Evolutionary conservation across 2,113 vertebrate species (phyloP).

Genomic region (Puntigrus tetrazona): DNA sequence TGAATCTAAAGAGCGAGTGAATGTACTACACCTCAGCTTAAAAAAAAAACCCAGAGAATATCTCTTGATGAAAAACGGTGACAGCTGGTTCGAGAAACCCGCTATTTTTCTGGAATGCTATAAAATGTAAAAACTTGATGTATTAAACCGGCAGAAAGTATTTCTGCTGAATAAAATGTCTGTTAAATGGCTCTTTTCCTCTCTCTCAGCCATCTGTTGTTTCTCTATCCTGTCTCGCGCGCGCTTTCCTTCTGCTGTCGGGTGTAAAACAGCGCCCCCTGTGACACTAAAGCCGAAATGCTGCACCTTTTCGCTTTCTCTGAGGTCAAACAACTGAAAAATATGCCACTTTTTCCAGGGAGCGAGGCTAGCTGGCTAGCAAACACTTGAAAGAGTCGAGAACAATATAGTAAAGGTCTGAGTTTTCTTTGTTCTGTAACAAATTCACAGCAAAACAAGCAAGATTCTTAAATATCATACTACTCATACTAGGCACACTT

Average conservation of each 20-base stretch:
- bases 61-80: neutral
- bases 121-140: conserved; percentile 11
- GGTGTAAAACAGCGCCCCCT: conserved; percentile 71
- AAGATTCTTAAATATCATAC: neutral
- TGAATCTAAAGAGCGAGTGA: conserved; percentile 21
- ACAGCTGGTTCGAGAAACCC: conserved; percentile 21
- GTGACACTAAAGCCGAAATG: conserved; percentile 53
- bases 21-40: conserved; percentile 18
- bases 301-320: conserved; percentile 28
- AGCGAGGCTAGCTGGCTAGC: neutral
- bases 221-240: conserved; percentile 45
- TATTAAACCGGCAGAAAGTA: neutral
- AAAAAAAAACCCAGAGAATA: neutral
- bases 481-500: neutral
- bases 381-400: neutral
- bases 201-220: conserved; percentile 40
- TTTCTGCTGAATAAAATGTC: conserved; percentile 10
- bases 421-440: neutral
- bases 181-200: conserved; percentile 6
- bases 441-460: neutral
- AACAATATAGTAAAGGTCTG: neutral
- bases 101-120: conserved; percentile 50
- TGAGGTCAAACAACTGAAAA: neutral
- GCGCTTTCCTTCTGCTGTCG: neutral
- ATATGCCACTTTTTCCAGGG: neutral